Base-by-base conservation (phyloP, 2,113 vertebrate species). In the Nyctibius bracteatus region DNA sequence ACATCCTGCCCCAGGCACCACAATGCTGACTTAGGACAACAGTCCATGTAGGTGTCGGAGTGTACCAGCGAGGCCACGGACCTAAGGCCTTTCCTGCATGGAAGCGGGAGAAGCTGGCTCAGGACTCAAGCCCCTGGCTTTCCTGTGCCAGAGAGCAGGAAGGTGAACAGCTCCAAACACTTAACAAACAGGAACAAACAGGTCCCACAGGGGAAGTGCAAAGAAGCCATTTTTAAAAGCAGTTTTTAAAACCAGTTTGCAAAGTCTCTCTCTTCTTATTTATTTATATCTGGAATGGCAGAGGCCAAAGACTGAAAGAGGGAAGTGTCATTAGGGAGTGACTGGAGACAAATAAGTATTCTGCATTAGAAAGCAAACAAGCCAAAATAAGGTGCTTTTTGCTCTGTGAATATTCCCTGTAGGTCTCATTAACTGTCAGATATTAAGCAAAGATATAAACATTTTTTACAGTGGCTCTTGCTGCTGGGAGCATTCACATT, bases 381-480 rank as follows among this genome's bases (percentile, higher is more conserved):
- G 31, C 21, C 35, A 81, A 94, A 96, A 67, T 51, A 92, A 94
- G 68, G 86, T 78, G 43, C 33, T 78, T 90, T 90, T 78, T 93
- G 46, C 68, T 88, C 67, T 74, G 9, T 39, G 61, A 44, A 49
- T 82, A 94, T 90, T 94, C 96, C 92, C 96, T 30, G 44, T 92
- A 78, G 96, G 68, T 92, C 95, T 96, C 88, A 96, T 97, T 96
- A 96, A 57, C 92, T 86, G 67, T 55, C 92, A 81, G 57, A 93
- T 92, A 96, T 93, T 95, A 95, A 71, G 57, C 52, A 81, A 79
- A 92, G 80, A 63, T 33, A 81, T 43, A 78, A 88, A 80, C 15
- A 46, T 78, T 90, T 92, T 93, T 80, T 75, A 71, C 35, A 19
- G 63, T 39, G 79, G 33, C 30, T 86, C 20, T 94, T 77, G 79